A percentile compares a stretch with the other conserved stretches of the same genome.
Evolutionary conservation across 2,113 vertebrate species (phyloP).

Genomic region (Chionomys nivalis): DNA sequence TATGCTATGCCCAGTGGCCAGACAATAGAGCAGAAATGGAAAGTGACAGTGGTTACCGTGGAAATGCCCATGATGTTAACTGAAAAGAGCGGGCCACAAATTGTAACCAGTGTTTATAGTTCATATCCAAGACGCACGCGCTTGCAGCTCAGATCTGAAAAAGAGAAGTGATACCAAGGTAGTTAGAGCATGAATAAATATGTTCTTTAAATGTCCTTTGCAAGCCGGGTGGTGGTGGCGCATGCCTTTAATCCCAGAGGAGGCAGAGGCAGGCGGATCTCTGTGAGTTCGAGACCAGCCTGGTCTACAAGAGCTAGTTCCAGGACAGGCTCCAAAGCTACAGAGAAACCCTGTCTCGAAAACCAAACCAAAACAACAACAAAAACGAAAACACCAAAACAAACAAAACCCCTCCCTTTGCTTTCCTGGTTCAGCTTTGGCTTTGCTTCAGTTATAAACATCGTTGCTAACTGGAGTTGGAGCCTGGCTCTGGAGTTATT

Average conservation of each 20-base stretch:
- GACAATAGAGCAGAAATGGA: conserved; percentile 10
- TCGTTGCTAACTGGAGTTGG: neutral
- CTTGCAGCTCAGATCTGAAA: neutral
- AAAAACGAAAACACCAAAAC: too few relatives aligned
- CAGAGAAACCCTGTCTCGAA: too few relatives aligned
- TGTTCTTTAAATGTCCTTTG: conserved; percentile 19
- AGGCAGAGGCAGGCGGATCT: too few relatives aligned
- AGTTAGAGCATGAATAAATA: neutral
- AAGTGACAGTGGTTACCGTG: neutral
- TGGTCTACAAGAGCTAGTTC: too few relatives aligned
- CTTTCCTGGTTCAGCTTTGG: conserved; percentile 12
- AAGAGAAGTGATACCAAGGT: neutral
- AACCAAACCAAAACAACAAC: too few relatives aligned
- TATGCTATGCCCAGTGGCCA: neutral
- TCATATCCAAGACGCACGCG: neutral
- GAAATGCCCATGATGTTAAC: neutral
- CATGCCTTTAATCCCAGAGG: too few relatives aligned
- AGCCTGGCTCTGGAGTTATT: neutral
- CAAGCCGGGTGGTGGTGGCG: neutral
- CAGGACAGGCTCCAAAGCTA: too few relatives aligned
- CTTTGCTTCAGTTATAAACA: neutral
- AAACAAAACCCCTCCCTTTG: neutral
- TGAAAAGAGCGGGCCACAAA: neutral
- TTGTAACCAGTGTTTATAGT: neutral
- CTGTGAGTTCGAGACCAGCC: too few relatives aligned